These are phyloP conservation scores for Sitophilus oryzae DNA, from an alignment of 1,140 invertebrate genomes.

Conservation along the genomic window DNA sequence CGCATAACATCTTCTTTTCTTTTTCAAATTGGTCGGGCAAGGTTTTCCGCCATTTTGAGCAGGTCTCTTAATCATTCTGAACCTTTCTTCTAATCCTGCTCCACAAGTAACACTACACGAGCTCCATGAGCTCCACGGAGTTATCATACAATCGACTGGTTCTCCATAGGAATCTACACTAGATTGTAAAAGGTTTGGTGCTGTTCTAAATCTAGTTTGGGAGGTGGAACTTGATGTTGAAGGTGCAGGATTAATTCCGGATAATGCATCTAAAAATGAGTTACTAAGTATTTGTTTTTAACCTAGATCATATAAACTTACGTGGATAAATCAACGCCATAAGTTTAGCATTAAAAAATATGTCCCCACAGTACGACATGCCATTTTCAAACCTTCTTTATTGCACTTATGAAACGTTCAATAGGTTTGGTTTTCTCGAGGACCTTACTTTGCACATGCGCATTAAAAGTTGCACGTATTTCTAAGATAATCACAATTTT, in stretches of 20 bases:
- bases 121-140: conserved; percentile 70
- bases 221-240: background rate
- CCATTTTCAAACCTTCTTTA: too few species aligned
- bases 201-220: conserved; percentile 3
- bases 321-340: too few species aligned
- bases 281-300: background rate
- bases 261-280: conserved; percentile 26
- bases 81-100: conserved; percentile 52
- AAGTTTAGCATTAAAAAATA: too few species aligned
- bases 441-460: too few species aligned
- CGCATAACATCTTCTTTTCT: conserved; percentile 47
- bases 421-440: too few species aligned
- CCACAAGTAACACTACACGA: conserved; percentile 69
- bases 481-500: too few species aligned
- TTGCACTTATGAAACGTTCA: too few species aligned
- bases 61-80: conserved; percentile 53
- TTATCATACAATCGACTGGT: conserved; percentile 57
- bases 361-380: too few species aligned
- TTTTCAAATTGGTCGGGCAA: conserved; percentile 56
- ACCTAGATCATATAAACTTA: too few species aligned
- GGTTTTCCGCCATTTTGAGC: conserved; percentile 62
- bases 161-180: conserved; percentile 1
- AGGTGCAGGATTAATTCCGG: conserved; percentile 12
- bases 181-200: conserved; percentile 8
- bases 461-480: too few species aligned